These are phyloP conservation scores for Alsophila aescularia DNA, from an alignment of 2,888 invertebrate species.

Conservation along the genomic window DNA sequence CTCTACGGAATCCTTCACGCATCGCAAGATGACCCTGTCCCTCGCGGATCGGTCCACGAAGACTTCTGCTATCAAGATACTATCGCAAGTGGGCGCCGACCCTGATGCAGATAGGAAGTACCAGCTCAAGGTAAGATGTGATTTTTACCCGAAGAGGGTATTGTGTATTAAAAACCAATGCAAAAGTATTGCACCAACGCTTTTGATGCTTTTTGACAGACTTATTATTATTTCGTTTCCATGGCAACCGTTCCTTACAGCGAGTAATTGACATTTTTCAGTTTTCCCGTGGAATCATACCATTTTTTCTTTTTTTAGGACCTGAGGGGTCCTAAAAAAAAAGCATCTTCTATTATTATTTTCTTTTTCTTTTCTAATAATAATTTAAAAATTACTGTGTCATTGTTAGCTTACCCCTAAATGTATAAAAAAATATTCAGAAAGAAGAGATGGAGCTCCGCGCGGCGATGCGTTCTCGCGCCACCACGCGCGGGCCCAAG, in stretches of 20 bases:
- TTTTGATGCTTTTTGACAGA: too few relatives aligned
- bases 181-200: too few relatives aligned
- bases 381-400: too few relatives aligned
- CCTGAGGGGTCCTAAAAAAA: too few relatives aligned
- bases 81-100: constrained; percentile 96
- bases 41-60: constrained; percentile 97
- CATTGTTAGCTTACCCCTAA: too few relatives aligned
- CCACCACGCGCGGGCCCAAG: constrained; percentile 64
- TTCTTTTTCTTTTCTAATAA: too few relatives aligned
- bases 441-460: constrained; percentile 98
- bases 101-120: constrained; percentile 96
- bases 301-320: too few relatives aligned
- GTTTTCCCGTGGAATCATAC: too few relatives aligned
- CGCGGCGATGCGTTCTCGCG: constrained; percentile 86
- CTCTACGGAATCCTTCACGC: constrained; percentile 99
- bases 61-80: constrained; percentile 96
- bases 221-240: too few relatives aligned
- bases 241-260: too few relatives aligned
- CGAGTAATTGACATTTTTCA: too few relatives aligned
- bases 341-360: too few relatives aligned
- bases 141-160: constrained; percentile 5
- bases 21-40: constrained; percentile 99
- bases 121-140: constrained; percentile 90
- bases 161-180: not conserved
- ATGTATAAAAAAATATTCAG: constrained; percentile 74